Evolutionary conservation across 2,797 vertebrate species (phyloP).

Genomic region (Avahi laniger): DNA sequence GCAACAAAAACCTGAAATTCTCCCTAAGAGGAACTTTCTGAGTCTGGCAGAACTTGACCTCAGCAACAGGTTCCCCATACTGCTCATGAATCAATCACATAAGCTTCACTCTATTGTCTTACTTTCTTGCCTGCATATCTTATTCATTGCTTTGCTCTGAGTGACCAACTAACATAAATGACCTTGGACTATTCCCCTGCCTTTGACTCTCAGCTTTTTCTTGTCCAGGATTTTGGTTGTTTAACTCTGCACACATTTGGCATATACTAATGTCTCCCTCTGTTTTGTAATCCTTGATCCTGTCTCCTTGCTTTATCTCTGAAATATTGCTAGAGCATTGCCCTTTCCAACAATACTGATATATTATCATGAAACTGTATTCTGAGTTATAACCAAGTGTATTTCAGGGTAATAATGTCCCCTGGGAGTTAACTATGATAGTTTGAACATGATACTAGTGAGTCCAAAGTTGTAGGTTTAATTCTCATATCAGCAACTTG

Average conservation of each 20-base stretch:
- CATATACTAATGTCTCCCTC: background rate
- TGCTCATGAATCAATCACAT: background rate
- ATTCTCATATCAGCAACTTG: background rate
- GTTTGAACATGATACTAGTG: background rate
- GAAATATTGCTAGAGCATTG: background rate
- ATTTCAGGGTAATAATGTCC: slow-evolving; percentile 34
- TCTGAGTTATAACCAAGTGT: slow-evolving; percentile 36
- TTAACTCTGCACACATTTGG: background rate
- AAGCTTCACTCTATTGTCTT: background rate
- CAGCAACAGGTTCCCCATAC: background rate
- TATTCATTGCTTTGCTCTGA: background rate
- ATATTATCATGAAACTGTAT: background rate
- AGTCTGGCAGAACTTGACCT: background rate
- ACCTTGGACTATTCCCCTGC: background rate
- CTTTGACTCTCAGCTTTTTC: background rate
- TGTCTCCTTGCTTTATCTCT: background rate
- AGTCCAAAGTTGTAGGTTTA: slow-evolving; percentile 6
- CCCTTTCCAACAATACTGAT: background rate
- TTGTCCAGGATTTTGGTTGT: background rate
- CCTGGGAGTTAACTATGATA: slow-evolving; percentile 31
- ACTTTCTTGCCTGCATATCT: background rate
- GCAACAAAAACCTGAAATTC: background rate
- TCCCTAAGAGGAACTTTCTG: background rate
- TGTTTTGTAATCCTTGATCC: background rate
- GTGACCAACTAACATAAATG: background rate